These are phyloP conservation scores for Paralichthys olivaceus DNA, from an alignment of 2,113 vertebrate species.

Conservation along the genomic window DNA sequence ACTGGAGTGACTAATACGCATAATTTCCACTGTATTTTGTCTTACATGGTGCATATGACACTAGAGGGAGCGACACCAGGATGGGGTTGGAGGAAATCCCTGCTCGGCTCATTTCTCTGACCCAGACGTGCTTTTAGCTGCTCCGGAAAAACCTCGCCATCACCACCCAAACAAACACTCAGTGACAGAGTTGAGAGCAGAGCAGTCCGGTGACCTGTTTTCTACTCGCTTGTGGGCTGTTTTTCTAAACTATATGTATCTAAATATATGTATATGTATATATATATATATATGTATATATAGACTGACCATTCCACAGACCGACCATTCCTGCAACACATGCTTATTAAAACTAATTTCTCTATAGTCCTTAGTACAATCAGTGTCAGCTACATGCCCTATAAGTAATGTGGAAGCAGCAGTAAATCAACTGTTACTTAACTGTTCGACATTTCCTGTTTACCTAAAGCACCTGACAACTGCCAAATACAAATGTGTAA, in stretches of 20 bases:
- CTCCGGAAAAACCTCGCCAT: slow-evolving; percentile 55
- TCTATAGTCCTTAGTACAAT: no score
- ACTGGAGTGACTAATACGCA: slow-evolving; percentile 12
- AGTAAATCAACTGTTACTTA: neutral
- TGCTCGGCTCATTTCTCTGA: slow-evolving; percentile 53
- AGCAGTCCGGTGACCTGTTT: slow-evolving; percentile 13
- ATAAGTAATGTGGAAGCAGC: neutral
- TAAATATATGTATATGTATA: no score
- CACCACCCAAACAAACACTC: slow-evolving; percentile 32
- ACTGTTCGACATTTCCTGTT: neutral
- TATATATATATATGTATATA: no score
- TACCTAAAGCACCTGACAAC: neutral
- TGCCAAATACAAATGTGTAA: neutral
- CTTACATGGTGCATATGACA: slow-evolving; percentile 1
- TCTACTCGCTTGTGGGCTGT: neutral
- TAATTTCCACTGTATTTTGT: slow-evolving; percentile 32
- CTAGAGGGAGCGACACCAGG: slow-evolving; percentile 65
- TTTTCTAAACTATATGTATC: neutral
- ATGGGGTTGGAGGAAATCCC: slow-evolving; percentile 80
- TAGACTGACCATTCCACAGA: no score
- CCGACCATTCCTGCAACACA: no score
- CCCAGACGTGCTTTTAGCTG: slow-evolving; percentile 21
- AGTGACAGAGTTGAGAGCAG: neutral
- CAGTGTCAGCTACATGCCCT: no score
- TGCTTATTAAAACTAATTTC: no score